Conservation (phyloP, 2,797 vertebrate genomes). For the Setipinna tenuifilis region DNA sequence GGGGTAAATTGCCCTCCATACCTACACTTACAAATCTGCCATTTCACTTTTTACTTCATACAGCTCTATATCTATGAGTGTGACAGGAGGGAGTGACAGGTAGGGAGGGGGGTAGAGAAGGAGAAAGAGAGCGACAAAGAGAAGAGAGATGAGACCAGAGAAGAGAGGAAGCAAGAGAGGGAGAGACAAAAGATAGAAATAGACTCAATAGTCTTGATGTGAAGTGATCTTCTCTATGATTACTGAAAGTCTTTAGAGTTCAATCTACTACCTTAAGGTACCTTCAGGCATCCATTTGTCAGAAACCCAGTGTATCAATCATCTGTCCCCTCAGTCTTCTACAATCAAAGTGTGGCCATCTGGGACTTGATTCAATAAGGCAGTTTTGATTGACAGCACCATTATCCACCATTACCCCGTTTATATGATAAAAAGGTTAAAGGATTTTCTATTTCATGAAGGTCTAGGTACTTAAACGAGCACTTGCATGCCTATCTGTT, state of each 20-base stretch:
- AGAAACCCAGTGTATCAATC: neutral
- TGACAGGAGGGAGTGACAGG: too few relatives aligned
- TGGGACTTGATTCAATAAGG: neutral
- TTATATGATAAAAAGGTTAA: conserved; percentile 3
- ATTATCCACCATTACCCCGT: neutral
- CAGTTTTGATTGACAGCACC: neutral
- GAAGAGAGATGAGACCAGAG: too few relatives aligned
- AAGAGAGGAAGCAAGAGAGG: neutral
- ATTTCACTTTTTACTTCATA: too few relatives aligned
- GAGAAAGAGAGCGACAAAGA: too few relatives aligned
- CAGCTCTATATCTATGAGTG: too few relatives aligned
- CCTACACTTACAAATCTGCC: too few relatives aligned
- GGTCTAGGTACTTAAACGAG: neutral
- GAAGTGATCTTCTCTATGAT: neutral
- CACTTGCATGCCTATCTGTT: too few relatives aligned
- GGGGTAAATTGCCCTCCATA: too few relatives aligned
- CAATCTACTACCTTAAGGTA: neutral
- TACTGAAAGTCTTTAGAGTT: neutral
- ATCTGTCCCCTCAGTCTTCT: neutral
- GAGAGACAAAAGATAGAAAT: neutral
- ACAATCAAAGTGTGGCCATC: neutral
- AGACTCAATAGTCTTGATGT: neutral
- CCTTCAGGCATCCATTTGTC: neutral
- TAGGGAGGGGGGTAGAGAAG: too few relatives aligned
- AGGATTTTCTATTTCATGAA: neutral